These are phyloP conservation scores for Drosophila miranda DNA, from an alignment of 1,140 invertebrate genomes.

Conservation along the genomic window DNA sequence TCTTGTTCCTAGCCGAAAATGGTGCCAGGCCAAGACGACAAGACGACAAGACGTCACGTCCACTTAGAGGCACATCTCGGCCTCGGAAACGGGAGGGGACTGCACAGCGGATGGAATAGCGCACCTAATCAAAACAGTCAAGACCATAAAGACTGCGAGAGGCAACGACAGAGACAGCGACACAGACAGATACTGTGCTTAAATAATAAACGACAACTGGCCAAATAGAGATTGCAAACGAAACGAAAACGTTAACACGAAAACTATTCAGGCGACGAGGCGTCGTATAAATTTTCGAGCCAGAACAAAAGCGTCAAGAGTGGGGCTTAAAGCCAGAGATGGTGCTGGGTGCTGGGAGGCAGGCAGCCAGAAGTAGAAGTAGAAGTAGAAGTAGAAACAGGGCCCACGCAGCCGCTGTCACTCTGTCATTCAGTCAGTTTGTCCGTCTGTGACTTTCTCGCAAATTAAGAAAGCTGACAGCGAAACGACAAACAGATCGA, in stretches of 20 bases:
- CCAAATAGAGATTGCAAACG: conserved; percentile 71
- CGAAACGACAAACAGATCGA: conserved; percentile 42
- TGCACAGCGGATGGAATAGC: not conserved
- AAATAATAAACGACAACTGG: conserved; percentile 61
- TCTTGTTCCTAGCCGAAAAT: conserved; percentile 51
- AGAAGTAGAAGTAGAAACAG: conserved; percentile 21
- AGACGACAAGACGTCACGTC: conserved; percentile 61
- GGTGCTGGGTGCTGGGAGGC: not conserved
- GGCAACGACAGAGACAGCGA: not conserved
- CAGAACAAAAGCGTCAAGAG: conserved; percentile 63
- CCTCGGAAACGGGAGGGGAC: not conserved
- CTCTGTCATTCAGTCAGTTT: conserved; percentile 48
- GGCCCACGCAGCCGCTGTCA: conserved; percentile 64
- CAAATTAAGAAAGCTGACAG: conserved; percentile 69
- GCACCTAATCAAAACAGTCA: conserved; percentile 44
- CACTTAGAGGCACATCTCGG: conserved; percentile 38
- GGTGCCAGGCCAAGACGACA: conserved; percentile 51
- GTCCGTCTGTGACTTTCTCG: conserved; percentile 38
- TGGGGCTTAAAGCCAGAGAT: not conserved
- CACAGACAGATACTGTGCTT: conserved; percentile 29
- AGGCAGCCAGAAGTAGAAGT: not conserved
- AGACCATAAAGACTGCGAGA: conserved; percentile 50
- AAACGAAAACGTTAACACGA: conserved; percentile 26
- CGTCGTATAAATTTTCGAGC: conserved; percentile 56
- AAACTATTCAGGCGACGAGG: conserved; percentile 64